phyloP scores from a whole-genome alignment of 2,888 invertebrate genomes.

The Ernsta delagoae region DNA sequence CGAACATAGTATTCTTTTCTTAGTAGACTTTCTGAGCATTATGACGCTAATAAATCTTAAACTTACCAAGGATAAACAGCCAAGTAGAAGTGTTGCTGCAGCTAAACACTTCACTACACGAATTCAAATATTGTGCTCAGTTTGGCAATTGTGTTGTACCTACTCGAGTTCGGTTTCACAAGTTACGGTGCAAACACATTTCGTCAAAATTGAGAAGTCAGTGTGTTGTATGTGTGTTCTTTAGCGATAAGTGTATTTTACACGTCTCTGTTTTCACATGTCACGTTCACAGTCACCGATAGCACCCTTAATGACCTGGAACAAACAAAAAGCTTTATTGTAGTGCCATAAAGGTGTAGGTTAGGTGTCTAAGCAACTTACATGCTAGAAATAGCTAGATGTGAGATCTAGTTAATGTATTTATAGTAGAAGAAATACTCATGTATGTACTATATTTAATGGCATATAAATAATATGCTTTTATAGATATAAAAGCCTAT shows the following conservation, averaged over 20 bases:
- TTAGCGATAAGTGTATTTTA: neutral
- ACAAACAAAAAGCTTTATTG: conserved; percentile 42
- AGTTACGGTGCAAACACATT: conserved; percentile 27
- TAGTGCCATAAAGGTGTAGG: too few relatives aligned
- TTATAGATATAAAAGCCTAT: too few relatives aligned
- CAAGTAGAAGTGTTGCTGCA: conserved; percentile 39
- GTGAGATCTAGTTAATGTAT: too few relatives aligned
- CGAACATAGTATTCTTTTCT: too few relatives aligned
- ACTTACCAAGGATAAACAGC: conserved; percentile 45
- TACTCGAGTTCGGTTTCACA: conserved; percentile 23
- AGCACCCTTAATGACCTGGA: conserved; percentile 59
- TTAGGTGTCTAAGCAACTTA: too few relatives aligned
- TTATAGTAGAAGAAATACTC: too few relatives aligned
- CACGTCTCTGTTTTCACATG: conserved; percentile 42
- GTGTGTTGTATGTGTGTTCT: too few relatives aligned
- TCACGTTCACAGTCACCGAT: conserved; percentile 50
- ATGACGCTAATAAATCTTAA: too few relatives aligned
- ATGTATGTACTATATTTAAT: too few relatives aligned
- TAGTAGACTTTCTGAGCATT: too few relatives aligned
- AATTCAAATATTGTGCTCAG: conserved; percentile 40
- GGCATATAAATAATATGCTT: too few relatives aligned
- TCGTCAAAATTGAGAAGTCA: conserved; percentile 10
- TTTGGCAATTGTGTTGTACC: conserved; percentile 38
- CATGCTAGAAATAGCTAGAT: too few relatives aligned
- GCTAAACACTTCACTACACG: conserved; percentile 40